Evolutionary conservation across 2,888 invertebrate species (phyloP).

Genomic region (Emmelina monodactyla): DNA sequence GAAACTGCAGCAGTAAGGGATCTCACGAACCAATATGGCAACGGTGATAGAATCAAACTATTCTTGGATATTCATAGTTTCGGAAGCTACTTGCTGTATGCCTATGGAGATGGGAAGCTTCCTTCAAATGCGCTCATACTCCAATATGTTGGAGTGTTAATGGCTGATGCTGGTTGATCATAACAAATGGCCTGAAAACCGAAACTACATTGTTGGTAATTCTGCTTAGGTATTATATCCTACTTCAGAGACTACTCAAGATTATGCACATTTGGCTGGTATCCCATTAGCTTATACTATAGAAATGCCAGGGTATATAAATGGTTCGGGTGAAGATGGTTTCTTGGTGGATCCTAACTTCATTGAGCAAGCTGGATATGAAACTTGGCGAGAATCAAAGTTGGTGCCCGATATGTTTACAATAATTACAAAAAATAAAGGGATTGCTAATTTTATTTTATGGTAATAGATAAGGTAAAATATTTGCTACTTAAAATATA

Average conservation of each 20-base stretch:
- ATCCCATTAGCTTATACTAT: constrained; percentile 69
- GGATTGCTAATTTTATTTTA: too few species aligned
- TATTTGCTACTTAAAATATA: too few species aligned
- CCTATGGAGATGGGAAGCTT: constrained; percentile 68
- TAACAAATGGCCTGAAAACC: constrained; percentile 32
- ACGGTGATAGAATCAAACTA: constrained; percentile 64
- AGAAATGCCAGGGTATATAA: constrained; percentile 71
- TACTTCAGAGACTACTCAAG: constrained; percentile 71
- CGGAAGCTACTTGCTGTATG: constrained; percentile 73
- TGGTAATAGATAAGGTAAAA: too few species aligned
- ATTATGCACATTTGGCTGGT: constrained; percentile 67
- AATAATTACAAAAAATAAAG: too few species aligned
- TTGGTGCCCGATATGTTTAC: constrained; percentile 49
- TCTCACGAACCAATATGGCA: too few species aligned
- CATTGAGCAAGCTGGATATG: constrained; percentile 57
- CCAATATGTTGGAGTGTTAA: constrained; percentile 38
- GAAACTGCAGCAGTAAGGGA: constrained; percentile 50
- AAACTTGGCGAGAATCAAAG: constrained; percentile 67
- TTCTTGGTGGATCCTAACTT: not conserved
- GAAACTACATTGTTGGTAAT: constrained; percentile 61
- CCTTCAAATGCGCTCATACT: constrained; percentile 55
- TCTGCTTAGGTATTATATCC: constrained; percentile 45
- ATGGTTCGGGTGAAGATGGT: too few species aligned
- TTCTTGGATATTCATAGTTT: constrained; percentile 80
- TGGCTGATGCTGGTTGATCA: constrained; percentile 42